Conservation (phyloP, 2,113 vertebrate species). For the Rhynchomys soricoides region DNA sequence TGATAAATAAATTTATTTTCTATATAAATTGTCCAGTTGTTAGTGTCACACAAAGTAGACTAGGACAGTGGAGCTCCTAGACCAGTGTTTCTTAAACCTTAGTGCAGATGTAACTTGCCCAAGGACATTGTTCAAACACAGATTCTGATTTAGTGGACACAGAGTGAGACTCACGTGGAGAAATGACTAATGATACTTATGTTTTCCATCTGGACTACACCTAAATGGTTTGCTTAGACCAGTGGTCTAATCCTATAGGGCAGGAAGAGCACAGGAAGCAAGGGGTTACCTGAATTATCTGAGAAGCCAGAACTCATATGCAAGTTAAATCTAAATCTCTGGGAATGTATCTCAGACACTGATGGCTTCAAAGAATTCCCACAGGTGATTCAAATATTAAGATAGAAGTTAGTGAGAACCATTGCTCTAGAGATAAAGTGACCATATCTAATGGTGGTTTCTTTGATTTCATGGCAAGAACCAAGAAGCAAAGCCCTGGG, state of each 20-base stretch:
- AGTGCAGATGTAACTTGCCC: conserved; percentile 2
- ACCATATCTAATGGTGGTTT: conserved; percentile 4
- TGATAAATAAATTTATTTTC: neutral
- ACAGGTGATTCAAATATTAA: conserved; percentile 9
- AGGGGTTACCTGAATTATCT: neutral
- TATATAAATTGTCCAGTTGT: neutral
- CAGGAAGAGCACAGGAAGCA: neutral
- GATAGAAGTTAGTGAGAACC: conserved; percentile 34
- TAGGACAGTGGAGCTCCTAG: neutral
- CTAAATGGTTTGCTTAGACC: neutral
- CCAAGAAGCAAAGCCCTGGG: neutral
- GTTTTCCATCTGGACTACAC: neutral
- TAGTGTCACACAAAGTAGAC: neutral
- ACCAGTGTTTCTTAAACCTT: conserved; percentile 23
- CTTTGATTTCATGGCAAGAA: conserved; percentile 1
- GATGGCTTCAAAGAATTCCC: conserved; percentile 8
- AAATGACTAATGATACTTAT: neutral
- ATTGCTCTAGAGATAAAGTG: neutral
- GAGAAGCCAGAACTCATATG: neutral
- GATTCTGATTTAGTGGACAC: conserved; percentile 22
- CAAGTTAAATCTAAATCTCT: conserved; percentile 23
- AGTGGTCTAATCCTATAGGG: neutral
- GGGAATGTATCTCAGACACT: neutral
- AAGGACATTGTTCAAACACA: conserved; percentile 8
- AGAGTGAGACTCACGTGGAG: neutral